Base-by-base conservation (phyloP, 2,797 vertebrate genomes). In the Lemur catta region DNA sequence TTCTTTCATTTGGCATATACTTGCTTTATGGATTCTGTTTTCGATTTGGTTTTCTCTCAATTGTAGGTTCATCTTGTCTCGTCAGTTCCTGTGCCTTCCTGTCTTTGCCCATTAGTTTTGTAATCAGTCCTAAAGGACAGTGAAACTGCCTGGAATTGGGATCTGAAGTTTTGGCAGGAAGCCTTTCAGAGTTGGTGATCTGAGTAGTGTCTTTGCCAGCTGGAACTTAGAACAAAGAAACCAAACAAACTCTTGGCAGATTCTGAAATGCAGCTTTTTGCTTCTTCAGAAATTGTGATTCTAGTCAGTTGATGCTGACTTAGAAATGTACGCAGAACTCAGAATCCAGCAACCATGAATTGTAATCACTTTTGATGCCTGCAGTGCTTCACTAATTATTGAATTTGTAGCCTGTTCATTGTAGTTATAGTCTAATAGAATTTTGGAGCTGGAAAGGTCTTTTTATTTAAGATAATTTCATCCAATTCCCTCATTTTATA, bases 221-320 rank as follows among this genome's bases (percentile, higher is more conserved):
- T 98, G 98, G 97, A 98, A 94, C 93, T 78, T 95, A 95, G 96
- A 97, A 97, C 96, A 98, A 98, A 98, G 97, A 97, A 95, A 89
- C 75, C 97, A 97, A 98, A 55, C 71, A 97, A 91, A 93, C 57
- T 33, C 89, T 91, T 95, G 94, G 94, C 96, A 84, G 74, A 87
- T 74, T 84, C 79, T 97, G 59, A 97, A 97, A 90, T 55, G 38
- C 22, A 6, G 88, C 92, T 97, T 97, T 98, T 97, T 92, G 95
- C 97, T 9, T 89, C 97, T 91, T 75, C 89, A 10, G 78, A 93
- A 88, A 96, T 97, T 79, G 22, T 28, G 82, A 97, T 96, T 94
- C 97, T 92, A 11, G 95, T 92, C 94, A 97, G 48, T 93, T 96
- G 96, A 78, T 95, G 13, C 85, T 35, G 75, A 97, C 92, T 89